phyloP scores from a whole-genome alignment of 2,113 vertebrate species.

The Peromyscus maniculatus region DNA sequence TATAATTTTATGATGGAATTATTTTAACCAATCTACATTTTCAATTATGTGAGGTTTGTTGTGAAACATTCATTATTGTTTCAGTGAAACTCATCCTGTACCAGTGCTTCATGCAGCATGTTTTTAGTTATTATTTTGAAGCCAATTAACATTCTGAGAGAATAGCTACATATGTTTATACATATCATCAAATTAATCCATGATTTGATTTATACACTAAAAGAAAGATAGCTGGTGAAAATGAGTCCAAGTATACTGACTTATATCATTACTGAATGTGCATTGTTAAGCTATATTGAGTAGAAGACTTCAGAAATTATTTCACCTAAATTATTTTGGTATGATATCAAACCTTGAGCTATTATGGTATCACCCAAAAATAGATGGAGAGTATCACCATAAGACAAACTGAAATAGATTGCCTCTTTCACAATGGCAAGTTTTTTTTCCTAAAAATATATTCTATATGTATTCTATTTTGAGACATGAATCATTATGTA shows the following conservation, averaged over 20 bases:
- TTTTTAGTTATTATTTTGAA: background rate
- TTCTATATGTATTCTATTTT: background rate
- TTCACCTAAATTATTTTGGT: background rate
- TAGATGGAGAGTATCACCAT: background rate
- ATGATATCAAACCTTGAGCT: background rate
- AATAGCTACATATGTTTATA: background rate
- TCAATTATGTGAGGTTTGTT: background rate
- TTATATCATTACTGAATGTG: background rate
- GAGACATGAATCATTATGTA: background rate
- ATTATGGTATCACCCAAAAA: background rate
- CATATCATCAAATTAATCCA: background rate
- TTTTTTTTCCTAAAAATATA: background rate
- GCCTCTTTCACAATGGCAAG: background rate
- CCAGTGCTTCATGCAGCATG: background rate
- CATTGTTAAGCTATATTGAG: background rate
- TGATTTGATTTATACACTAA: background rate
- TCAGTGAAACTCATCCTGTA: background rate
- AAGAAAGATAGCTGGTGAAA: background rate
- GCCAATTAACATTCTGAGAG: background rate
- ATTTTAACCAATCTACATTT: background rate
- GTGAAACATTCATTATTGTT: too few relatives aligned
- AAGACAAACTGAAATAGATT: background rate
- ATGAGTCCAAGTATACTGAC: background rate
- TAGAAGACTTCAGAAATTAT: background rate
- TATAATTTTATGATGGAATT: background rate